Percentiles rank a stretch among this genome's conserved stretches.
These are phyloP conservation scores for Zosterops borbonicus DNA, from an alignment of 2,113 vertebrate species.

Conservation along the genomic window DNA sequence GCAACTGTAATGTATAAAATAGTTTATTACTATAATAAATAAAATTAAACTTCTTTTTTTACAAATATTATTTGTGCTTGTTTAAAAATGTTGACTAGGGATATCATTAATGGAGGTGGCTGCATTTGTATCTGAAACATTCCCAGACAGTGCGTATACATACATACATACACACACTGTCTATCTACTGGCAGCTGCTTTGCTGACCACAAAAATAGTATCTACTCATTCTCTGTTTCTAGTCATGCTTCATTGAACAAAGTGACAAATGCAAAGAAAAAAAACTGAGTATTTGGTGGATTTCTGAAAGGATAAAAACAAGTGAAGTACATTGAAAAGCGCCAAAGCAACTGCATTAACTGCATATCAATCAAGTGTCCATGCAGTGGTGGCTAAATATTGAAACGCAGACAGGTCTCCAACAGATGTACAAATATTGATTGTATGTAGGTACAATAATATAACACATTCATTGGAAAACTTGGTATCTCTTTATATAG, in stretches of 20 bases:
- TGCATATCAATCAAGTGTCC: conserved; percentile 52
- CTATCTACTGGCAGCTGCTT: conserved; percentile 75
- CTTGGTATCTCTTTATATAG: conserved; percentile 41
- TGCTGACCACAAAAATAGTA: conserved; percentile 86
- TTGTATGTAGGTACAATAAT: conserved; percentile 53
- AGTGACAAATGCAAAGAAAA: conserved; percentile 74
- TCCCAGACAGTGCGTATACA: conserved; percentile 68
- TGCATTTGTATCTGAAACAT: conserved; percentile 65
- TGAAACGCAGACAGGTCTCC: conserved; percentile 50
- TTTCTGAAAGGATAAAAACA: conserved; percentile 60
- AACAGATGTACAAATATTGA: conserved; percentile 55
- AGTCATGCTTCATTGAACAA: conserved; percentile 76
- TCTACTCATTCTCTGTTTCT: conserved; percentile 62
- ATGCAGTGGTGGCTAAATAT: conserved; percentile 56
- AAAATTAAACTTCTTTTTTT: conserved; percentile 88
- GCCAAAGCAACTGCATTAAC: conserved; percentile 61
- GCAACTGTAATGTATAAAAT: conserved; percentile 87
- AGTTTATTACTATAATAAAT: conserved; percentile 95
- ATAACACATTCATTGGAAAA: conserved; percentile 71
- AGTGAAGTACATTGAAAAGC: conserved; percentile 62
- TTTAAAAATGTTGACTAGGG: conserved; percentile 86
- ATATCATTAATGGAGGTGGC: conserved; percentile 72
- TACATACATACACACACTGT: not conserved
- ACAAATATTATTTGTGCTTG: conserved; percentile 96
- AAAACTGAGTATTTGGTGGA: conserved; percentile 62